Percentiles rank a stretch among this genome's conserved stretches.
Evolutionary conservation across 2,888 invertebrate genomes (phyloP).

Genomic region (Tetanocera ferruginea): DNA sequence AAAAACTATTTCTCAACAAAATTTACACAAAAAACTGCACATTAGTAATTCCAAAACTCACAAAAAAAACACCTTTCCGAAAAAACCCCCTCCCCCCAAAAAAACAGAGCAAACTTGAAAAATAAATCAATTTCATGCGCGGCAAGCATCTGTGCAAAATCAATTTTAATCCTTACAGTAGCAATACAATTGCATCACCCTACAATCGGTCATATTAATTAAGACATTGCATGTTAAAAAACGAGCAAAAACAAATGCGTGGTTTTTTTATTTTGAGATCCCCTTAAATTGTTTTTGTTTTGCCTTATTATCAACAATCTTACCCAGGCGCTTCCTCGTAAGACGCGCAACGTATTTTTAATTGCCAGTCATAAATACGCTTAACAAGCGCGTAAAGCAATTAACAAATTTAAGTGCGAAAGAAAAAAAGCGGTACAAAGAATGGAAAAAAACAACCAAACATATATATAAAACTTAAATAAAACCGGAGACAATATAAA

Average conservation of each 20-base stretch:
- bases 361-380: slow-evolving; percentile 49
- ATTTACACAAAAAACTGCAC: neutral
- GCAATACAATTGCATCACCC: too few species aligned
- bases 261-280: slow-evolving; percentile 38
- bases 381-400: slow-evolving; percentile 47
- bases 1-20: too few species aligned
- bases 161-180: too few species aligned
- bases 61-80: neutral
- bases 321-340: slow-evolving; percentile 28
- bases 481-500: slow-evolving; percentile 32
- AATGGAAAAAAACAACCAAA: neutral
- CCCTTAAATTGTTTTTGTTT: neutral
- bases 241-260: slow-evolving; percentile 30
- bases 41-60: neutral
- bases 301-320: neutral
- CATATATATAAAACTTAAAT: slow-evolving; percentile 38
- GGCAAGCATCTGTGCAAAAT: too few species aligned
- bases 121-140: too few species aligned
- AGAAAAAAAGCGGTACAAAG: slow-evolving; percentile 39
- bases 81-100: too few species aligned
- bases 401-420: slow-evolving; percentile 53
- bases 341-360: slow-evolving; percentile 60
- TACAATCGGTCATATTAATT: too few species aligned
- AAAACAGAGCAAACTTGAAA: too few species aligned
- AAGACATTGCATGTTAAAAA: neutral